Base-by-base conservation (phyloP, 2,113 vertebrate species). In the Poeciliopsis retropinna region DNA sequence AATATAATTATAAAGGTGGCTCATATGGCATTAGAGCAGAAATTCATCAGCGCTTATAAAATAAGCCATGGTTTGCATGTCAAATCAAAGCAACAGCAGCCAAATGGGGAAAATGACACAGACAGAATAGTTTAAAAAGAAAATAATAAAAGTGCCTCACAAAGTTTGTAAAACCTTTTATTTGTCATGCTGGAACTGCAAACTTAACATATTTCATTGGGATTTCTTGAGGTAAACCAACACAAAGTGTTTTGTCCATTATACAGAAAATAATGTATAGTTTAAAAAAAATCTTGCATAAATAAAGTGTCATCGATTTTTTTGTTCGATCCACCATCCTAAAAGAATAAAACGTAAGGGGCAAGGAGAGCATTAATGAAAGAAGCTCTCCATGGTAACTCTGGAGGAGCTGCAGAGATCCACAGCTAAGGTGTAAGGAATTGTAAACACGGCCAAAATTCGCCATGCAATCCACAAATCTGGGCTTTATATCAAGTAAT, bases 1-100 rank as follows among this genome's bases (percentile, higher is more conserved):
- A 57, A 80, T 75, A 37, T 71, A 79, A 86, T 85, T 64, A 30
- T 44, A 67, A 34, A 70, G 34, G 34, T 64, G 44, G 66, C 68
- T 82, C 67, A 15, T 17, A 13, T 25, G 11, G 44, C 34, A 37
- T 60, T 67, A 34, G 64, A 78, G 27, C 51, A 34, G 74, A 9
- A 72, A 51, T 4, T 47, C 22, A 66, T 41, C 22, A 57, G 64
- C 27, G 41, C 60, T 62, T 67, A 25, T 37, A 30, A 63, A 15
- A 6, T 51, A 54, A 57, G 13, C 22, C 29, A 22, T 5, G 12
- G 39, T 72, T 41, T 72, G 57, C 60, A 62, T 62, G 1, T 30
- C 6, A 0, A 47, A 27, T 70, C 6, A 72, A 67, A 64, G 41
- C 61, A 19, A 30, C 51, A 5, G 61, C 63, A 60, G 30, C 39